These are phyloP conservation scores for Stegophylla sp. DNA, from an alignment of 2,888 invertebrate genomes.

Conservation along the genomic window DNA sequence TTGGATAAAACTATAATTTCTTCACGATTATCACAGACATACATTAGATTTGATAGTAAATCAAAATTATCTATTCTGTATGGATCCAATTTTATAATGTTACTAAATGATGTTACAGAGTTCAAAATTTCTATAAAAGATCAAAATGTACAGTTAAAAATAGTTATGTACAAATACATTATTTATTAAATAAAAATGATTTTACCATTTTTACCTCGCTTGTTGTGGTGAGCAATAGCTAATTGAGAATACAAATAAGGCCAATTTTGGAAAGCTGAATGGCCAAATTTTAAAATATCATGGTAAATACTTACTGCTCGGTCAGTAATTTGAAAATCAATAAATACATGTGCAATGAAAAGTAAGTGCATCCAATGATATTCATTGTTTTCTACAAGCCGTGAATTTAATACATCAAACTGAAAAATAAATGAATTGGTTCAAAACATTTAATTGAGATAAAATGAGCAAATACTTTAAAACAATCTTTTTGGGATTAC, in stretches of 20 bases:
- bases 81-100: constrained; percentile 76
- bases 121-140: constrained; percentile 49
- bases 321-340: constrained; percentile 87
- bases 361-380: constrained; percentile 94
- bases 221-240: constrained; percentile 90
- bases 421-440: constrained; percentile 26
- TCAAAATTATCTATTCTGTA: constrained; percentile 95
- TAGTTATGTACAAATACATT: constrained; percentile 39
- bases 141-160: constrained; percentile 38
- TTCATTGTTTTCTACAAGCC: constrained; percentile 69
- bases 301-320: constrained; percentile 86
- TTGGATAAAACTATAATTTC: constrained; percentile 93
- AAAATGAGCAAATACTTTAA: not conserved
- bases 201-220: constrained; percentile 73
- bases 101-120: constrained; percentile 51
- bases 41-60: constrained; percentile 93
- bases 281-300: constrained; percentile 74
- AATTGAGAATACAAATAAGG: constrained; percentile 90
- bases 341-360: constrained; percentile 87
- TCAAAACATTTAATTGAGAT: not conserved
- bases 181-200: constrained; percentile 8
- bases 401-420: constrained; percentile 62
- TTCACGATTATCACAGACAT: constrained; percentile 89
- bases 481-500: constrained; percentile 62
- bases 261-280: constrained; percentile 83